Evolutionary conservation across 2,797 vertebrate genomes (phyloP), one percentile per base, ranked within the genome.

Genomic region (Caiman crocodilus): DNA sequence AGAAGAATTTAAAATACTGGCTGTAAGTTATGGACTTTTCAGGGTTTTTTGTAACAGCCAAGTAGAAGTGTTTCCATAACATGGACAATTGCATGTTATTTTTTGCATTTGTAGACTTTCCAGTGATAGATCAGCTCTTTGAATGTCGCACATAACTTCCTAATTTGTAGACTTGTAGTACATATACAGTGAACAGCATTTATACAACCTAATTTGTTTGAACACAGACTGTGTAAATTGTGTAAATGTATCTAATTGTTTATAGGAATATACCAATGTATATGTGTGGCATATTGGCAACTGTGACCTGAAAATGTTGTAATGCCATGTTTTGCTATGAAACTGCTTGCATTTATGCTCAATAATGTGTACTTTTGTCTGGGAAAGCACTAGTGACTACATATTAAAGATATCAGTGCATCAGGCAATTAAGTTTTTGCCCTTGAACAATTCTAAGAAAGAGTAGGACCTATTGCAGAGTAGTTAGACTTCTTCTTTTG

Each of bases 151-250:
- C 89, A 58, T 64, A 92, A 32, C 93, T 96, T 87, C 91, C 79
- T 95, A 95, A 96, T 63, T 89, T 97, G 82, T 94, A 97, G 94
- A 91, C 73, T 91, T 96, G 96, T 97, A 97, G 97, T 95, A 91
- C 94, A 84, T 92, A 88, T 94, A 65, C 93, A 97, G 97, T 94
- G 97, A 95, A 95, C 93, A 95, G 84, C 85, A 42, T 77, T 95
- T 94, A 93, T 95, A 94, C 80, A 75, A 96, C 64, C 97, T 98
- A 98, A 98, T 98, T 98, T 98, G 98, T 98, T 98, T 98, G 98
- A 98, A 98, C 97, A 81, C 98, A 98, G 98, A 98, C 98, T 96
- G 97, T 97, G 93, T 95, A 96, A 96, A 94, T 97, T 97, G 94
- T 97, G 93, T 97, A 97, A 98, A 92, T 98, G 97, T 98, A 89